These are phyloP conservation scores for Sciurus carolinensis DNA, from an alignment of 2,797 vertebrate species.

Conservation along the genomic window DNA sequence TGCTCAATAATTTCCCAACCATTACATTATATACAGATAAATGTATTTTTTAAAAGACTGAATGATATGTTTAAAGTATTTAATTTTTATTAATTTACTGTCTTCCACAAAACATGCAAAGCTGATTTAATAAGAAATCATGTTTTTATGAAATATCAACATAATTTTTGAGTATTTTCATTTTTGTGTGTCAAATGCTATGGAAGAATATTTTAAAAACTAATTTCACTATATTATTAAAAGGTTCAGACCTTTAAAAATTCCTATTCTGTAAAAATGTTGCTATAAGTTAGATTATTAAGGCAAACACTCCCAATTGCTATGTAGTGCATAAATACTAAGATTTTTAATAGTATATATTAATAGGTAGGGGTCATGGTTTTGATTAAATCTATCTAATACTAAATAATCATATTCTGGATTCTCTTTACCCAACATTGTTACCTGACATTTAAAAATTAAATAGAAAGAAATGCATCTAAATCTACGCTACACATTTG, in stretches of 20 bases:
- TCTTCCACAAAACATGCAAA: slow-evolving; percentile 2
- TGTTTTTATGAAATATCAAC: slow-evolving; percentile 62
- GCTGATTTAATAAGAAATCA: slow-evolving; percentile 48
- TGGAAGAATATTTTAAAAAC: slow-evolving; percentile 60
- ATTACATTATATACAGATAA: not conserved
- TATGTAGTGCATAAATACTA: slow-evolving; percentile 56
- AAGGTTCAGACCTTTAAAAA: slow-evolving; percentile 66
- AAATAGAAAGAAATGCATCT: slow-evolving; percentile 76
- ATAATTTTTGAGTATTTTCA: slow-evolving; percentile 59
- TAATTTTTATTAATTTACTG: slow-evolving; percentile 61
- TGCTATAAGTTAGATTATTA: slow-evolving; percentile 63
- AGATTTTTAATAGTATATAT: slow-evolving; percentile 69
- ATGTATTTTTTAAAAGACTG: not conserved
- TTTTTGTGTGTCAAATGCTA: slow-evolving; percentile 41
- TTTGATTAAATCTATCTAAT: slow-evolving; percentile 72
- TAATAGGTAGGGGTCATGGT: slow-evolving; percentile 55
- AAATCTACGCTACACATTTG: slow-evolving; percentile 69
- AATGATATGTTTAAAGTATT: not conserved
- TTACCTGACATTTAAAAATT: slow-evolving; percentile 78
- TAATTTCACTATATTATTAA: slow-evolving; percentile 36
- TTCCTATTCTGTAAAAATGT: slow-evolving; percentile 57
- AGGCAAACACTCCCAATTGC: slow-evolving; percentile 61
- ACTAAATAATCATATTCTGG: slow-evolving; percentile 59
- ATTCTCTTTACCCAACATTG: slow-evolving; percentile 70
- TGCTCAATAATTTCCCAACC: not conserved